Evolutionary conservation across 2,113 vertebrate species (phyloP).

Genomic region (Peromyscus leucopus): DNA sequence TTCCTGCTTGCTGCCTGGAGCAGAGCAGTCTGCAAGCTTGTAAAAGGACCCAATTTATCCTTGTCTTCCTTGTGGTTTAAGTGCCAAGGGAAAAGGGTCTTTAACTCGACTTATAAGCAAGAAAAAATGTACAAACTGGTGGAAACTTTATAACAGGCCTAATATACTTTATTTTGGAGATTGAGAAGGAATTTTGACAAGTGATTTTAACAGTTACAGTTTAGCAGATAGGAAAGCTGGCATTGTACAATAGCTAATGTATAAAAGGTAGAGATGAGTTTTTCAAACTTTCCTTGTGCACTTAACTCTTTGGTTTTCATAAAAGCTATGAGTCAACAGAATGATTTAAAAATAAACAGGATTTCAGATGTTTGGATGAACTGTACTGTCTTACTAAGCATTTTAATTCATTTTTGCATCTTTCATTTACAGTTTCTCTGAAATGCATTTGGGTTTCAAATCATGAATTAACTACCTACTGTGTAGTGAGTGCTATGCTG

Average conservation of each 20-base stretch:
- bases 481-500: constrained; percentile 12
- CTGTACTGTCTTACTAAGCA: constrained; percentile 1
- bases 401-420: constrained; percentile 56
- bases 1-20: constrained; percentile 63
- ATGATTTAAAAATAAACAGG: not conserved
- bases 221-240: constrained; percentile 40
- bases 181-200: constrained; percentile 45
- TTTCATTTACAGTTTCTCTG: constrained; percentile 41
- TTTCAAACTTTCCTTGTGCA: constrained; percentile 21
- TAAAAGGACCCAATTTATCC: constrained; percentile 63
- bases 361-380: constrained; percentile 65
- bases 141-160: constrained; percentile 39
- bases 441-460: constrained; percentile 47
- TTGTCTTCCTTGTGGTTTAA: constrained; percentile 63
- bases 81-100: not conserved
- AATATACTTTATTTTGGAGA: constrained; percentile 36
- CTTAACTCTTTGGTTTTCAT: constrained; percentile 62
- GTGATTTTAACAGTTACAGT: constrained; percentile 41
- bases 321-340: constrained; percentile 58
- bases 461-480: constrained; percentile 32
- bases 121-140: constrained; percentile 34
- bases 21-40: constrained; percentile 26
- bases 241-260: constrained; percentile 7
- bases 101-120: constrained; percentile 55
- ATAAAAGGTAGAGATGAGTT: constrained; percentile 51